Percentiles rank a stretch among this genome's conserved stretches.
Conservation (phyloP, 2,888 invertebrate species). For the Drosophila histrio region DNA sequence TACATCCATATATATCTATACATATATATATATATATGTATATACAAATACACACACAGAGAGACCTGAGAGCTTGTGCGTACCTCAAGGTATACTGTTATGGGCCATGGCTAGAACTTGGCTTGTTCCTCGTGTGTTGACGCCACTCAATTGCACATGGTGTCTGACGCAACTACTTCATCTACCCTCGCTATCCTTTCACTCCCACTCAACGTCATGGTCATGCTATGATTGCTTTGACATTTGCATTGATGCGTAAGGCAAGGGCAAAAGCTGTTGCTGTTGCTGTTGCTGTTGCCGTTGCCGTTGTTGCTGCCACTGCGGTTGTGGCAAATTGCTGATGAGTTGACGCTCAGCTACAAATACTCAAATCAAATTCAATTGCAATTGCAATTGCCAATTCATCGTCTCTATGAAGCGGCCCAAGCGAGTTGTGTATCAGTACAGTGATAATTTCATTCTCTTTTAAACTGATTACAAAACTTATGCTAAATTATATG, state of each 20-base stretch:
- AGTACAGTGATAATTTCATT: not conserved
- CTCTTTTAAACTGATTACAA: not conserved
- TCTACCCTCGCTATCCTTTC: not conserved
- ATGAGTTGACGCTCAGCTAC: conserved; percentile 26
- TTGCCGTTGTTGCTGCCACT: conserved; percentile 1
- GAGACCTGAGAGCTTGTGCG: conserved; percentile 7
- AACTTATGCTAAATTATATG: no score
- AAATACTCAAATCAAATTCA: conserved; percentile 28
- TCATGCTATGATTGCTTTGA: conserved; percentile 63
- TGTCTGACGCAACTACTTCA: conserved; percentile 17
- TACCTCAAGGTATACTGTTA: conserved; percentile 41
- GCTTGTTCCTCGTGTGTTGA: conserved; percentile 32
- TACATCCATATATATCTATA: conserved; percentile 6
- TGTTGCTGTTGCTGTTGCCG: not conserved
- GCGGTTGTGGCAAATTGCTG: conserved; percentile 6
- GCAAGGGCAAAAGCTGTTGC: conserved; percentile 9
- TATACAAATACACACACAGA: not conserved
- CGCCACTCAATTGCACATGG: conserved; percentile 55
- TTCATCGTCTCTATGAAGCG: not conserved
- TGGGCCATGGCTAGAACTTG: conserved; percentile 26
- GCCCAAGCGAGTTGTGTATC: not conserved
- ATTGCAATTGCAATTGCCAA: conserved; percentile 4
- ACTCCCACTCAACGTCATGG: conserved; percentile 14
- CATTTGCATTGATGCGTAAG: conserved; percentile 59
- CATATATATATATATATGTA: not conserved